Evolutionary conservation across 2,797 vertebrate genomes (phyloP), one percentile per base, ranked within the genome.

Genomic region (Lophius americanus): DNA sequence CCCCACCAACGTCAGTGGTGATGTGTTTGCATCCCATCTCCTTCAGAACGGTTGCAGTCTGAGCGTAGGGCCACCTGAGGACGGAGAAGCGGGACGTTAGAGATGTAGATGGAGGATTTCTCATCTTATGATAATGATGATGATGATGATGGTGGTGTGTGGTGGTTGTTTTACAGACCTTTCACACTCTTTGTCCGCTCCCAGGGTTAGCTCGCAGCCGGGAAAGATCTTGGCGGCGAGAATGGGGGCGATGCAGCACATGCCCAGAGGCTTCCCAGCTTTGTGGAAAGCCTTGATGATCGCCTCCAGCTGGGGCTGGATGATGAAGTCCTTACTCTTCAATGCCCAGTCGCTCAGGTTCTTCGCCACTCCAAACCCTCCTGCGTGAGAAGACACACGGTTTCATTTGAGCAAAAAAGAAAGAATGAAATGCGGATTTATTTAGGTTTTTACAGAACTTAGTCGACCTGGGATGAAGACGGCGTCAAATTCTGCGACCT

Each of bases 181-280:
- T 81, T 93, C 58, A 82, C 92, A 81, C 91, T 96, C 93, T 43
- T 93, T 92, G 86, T 98, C 97, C 0, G 97, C 94, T 68, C 97
- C 97, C 84, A 98, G 92, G 0, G 97, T 98, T 63, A 98, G 83
- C 90, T 99, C 97, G 2, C 96, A 93, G 9, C 94, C 96, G 0
- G 92, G 92, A 66, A 98, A 90, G 65, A 95, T 89, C 79, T 95
- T 97, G 66, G 95, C 95, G 0, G 95, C 97, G 0, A 98, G 90
- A 48, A 98, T 83, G 0, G 97, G 95, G 1, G 96, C 93, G 23
- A 98, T 97, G 85, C 96, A 98, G 81, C 96, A 98, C 88, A 98
- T 83, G 47, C 95, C 97, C 49, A 98, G 88, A 4, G 97, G 96
- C 79, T 98, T 99, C 55, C 92, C 88, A 0, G 95, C 95, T 74